Evolutionary conservation across 35 echinoderm and acorn worm species (phyloP), one percentile per base, ranked within the genome.

Genomic region (Strongylocentrotus purpuratus): DNA sequence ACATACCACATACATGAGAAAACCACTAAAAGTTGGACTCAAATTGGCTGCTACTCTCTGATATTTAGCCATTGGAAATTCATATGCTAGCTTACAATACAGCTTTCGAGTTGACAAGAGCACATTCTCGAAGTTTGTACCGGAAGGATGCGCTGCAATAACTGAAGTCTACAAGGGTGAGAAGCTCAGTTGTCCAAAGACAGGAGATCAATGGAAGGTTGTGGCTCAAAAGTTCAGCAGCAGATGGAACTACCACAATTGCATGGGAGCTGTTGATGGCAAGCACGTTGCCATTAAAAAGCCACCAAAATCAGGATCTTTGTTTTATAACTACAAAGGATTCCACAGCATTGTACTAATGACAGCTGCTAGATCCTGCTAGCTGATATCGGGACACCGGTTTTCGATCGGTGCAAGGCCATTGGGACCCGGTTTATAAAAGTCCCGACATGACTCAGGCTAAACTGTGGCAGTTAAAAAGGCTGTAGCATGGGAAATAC

Each of bases 61-160:
- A 15, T 59, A 65, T 22, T 9, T 85, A 28, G 86, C 94, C 60
- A 90, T 59, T 46, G 52, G 87, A 48, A 55, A 58, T 45, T 96
- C 94, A 17, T 97, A 96, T 90, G 15, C 45, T 14, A 86, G 32
- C 46, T 48, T 95, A 86, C 87, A 87, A 32, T 96, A 86, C 61
- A 55, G 45, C 10, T 97, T 47, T 13, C 94, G 96, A n/a, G 94
- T 95, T 71, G 95, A 92, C 94, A 50, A 9, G 46, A 95, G 88
- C 90, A 95, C 88, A 87, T 65, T 95, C 95, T 95, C 45, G 32
- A 95, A 92, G 95, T 92, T 95, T 86, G 90, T 95, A 95, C 33
- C 94, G 33, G 85, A 88, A 13, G 32, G 88, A 60, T 88, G 94
- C 86, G 86, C 90, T 88, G 94, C 94, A 65, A 95, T 95, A 22